phyloP scores from a whole-genome alignment of 2,888 invertebrate genomes.

The Ametastegia equiseti region DNA sequence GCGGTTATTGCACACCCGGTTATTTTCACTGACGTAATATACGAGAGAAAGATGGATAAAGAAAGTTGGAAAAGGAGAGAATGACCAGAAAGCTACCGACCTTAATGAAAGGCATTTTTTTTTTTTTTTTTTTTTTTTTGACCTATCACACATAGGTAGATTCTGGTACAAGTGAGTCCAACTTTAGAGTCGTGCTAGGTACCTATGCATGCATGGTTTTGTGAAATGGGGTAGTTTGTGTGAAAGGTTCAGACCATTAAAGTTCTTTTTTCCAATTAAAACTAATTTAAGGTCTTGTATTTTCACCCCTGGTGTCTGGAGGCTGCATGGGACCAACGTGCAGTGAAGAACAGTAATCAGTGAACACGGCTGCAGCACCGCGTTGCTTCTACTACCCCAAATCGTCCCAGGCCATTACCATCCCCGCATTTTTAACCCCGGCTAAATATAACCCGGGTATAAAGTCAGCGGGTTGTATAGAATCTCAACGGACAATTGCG shows the following conservation, averaged over 20 bases:
- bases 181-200: background rate
- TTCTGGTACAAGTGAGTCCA: background rate
- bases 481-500: background rate
- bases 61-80: too few relatives aligned
- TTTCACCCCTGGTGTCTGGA: background rate
- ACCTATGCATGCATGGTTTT: too few relatives aligned
- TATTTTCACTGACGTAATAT: slow-evolving; percentile 32
- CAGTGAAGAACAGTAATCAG: background rate
- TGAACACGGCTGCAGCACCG: background rate
- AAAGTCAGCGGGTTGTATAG: background rate
- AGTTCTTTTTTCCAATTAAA: slow-evolving; percentile 20
- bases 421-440: background rate
- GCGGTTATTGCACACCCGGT: slow-evolving; percentile 54
- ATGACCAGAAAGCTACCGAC: background rate
- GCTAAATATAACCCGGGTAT: background rate
- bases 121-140: slow-evolving; percentile 53
- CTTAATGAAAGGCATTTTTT: slow-evolving; percentile 60
- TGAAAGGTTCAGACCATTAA: background rate
- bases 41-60: too few relatives aligned
- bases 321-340: background rate
- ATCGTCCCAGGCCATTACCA: background rate
- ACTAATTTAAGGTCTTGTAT: background rate
- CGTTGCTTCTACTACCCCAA: background rate
- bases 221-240: background rate
- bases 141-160: background rate